phyloP scores from a whole-genome alignment of 1,140 invertebrate species.

The Drosophila varians region DNA sequence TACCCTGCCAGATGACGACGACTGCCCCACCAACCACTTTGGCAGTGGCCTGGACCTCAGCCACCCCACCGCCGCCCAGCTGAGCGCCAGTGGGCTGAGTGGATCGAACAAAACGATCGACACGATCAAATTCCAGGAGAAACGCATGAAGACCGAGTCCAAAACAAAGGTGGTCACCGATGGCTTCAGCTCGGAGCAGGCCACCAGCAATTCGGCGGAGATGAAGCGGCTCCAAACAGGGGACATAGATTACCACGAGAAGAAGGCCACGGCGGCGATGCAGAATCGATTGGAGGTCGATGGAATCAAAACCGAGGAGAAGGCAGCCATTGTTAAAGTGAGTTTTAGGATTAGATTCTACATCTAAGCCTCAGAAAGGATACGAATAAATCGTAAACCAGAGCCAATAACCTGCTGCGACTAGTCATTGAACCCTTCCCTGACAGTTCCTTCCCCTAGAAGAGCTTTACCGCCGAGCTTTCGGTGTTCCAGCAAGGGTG shows the following conservation, averaged over 20 bases:
- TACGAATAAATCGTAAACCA: slow-evolving; percentile 36
- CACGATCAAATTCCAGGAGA: slow-evolving; percentile 91
- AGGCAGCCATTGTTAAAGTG: slow-evolving; percentile 89
- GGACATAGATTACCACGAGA: slow-evolving; percentile 91
- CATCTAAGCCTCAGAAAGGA: too few species aligned
- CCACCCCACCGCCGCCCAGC: slow-evolving; percentile 56
- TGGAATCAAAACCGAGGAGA: slow-evolving; percentile 90
- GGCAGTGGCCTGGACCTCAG: slow-evolving; percentile 62
- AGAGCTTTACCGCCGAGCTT: slow-evolving; percentile 20
- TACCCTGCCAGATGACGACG: slow-evolving; percentile 91
- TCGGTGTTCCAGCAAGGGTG: neutral
- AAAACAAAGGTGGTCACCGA: slow-evolving; percentile 93
- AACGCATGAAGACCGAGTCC: slow-evolving; percentile 90
- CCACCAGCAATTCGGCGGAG: slow-evolving; percentile 90
- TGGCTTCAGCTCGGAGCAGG: slow-evolving; percentile 91
- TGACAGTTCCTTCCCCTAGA: neutral
- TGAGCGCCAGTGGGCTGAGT: slow-evolving; percentile 60
- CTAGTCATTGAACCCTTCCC: slow-evolving; percentile 23
- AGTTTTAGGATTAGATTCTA: too few species aligned
- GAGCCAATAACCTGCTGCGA: slow-evolving; percentile 22
- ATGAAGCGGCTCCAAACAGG: slow-evolving; percentile 90
- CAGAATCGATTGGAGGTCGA: slow-evolving; percentile 89
- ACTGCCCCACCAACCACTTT: slow-evolving; percentile 82
- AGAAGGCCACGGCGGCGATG: slow-evolving; percentile 86
- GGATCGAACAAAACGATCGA: slow-evolving; percentile 84